These are phyloP conservation scores for Sebastes fasciatus DNA, from an alignment of 2,113 vertebrate genomes.

Conservation along the genomic window DNA sequence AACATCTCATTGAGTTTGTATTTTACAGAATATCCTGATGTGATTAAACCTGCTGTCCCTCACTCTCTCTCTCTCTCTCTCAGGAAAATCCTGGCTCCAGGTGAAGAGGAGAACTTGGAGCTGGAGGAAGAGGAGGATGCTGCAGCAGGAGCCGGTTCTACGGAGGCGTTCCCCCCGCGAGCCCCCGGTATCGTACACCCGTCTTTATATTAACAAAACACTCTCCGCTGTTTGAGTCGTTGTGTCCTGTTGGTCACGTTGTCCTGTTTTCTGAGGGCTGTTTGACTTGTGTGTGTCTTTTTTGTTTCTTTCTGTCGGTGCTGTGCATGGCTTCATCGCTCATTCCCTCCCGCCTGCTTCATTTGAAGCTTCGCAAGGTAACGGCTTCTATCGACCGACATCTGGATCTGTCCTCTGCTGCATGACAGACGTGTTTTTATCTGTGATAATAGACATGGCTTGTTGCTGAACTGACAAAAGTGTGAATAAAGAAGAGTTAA, in stretches of 20 bases:
- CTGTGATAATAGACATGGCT: background rate
- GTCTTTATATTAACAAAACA: background rate
- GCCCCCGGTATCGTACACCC: conserved; percentile 87
- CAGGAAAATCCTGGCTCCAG: conserved; percentile 97
- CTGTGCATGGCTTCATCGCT: conserved; percentile 86
- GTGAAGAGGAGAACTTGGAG: conserved; percentile 97
- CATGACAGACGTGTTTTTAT: background rate
- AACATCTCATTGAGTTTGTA: background rate
- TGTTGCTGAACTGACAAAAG: background rate
- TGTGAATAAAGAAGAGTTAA: background rate
- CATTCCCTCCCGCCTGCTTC: conserved; percentile 71
- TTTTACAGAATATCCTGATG: background rate
- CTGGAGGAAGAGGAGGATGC: conserved; percentile 94
- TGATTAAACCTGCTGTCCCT: background rate
- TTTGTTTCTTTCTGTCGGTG: conserved; percentile 61
- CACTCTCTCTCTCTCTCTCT: background rate
- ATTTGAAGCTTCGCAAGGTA: conserved; percentile 85
- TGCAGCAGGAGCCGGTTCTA: conserved; percentile 89
- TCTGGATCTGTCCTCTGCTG: background rate
- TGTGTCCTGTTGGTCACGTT: background rate
- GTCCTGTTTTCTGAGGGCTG: conserved; percentile 4
- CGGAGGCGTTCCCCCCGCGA: conserved; percentile 88
- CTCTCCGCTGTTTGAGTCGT: background rate
- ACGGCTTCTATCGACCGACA: conserved; percentile 43
- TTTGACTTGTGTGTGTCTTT: conserved; percentile 54